Conservation (phyloP, 2,797 vertebrate species). For the Poeciliopsis paucimaculata region DNA sequence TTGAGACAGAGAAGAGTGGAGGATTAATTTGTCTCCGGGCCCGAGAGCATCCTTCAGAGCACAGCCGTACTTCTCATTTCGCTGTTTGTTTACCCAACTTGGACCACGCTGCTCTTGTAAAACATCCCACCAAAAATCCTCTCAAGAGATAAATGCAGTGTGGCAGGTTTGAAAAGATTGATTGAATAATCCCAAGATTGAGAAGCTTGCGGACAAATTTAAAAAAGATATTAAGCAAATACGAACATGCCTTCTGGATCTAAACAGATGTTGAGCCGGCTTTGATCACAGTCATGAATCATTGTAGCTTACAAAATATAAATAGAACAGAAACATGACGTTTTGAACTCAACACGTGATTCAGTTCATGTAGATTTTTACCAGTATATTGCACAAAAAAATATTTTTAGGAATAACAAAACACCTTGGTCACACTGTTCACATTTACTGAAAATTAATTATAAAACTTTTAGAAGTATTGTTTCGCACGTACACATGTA, state of each 20-base stretch:
- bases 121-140: conserved; percentile 25
- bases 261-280: conserved; percentile 37
- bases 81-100: conserved; percentile 59
- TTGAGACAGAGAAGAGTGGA: conserved; percentile 54
- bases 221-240: conserved; percentile 5
- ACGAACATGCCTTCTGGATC: conserved; percentile 38
- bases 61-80: conserved; percentile 24
- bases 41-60: conserved; percentile 51
- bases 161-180: conserved; percentile 40
- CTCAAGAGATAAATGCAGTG: conserved; percentile 16
- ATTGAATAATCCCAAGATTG: conserved; percentile 36
- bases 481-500: not conserved
- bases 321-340: conserved; percentile 27
- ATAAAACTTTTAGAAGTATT: not conserved
- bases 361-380: conserved; percentile 9
- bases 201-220: conserved; percentile 31
- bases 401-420: not conserved
- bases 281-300: conserved; percentile 57
- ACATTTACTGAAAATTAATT: not conserved
- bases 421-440: not conserved
- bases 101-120: conserved; percentile 13
- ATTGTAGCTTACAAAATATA: conserved; percentile 36
- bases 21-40: conserved; percentile 68
- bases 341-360: conserved; percentile 34
- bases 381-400: not conserved